Percentiles rank a stretch among this genome's conserved stretches.
Conservation (phyloP, 2,113 vertebrate genomes). For the Dicerorhinus sumatrensis region DNA sequence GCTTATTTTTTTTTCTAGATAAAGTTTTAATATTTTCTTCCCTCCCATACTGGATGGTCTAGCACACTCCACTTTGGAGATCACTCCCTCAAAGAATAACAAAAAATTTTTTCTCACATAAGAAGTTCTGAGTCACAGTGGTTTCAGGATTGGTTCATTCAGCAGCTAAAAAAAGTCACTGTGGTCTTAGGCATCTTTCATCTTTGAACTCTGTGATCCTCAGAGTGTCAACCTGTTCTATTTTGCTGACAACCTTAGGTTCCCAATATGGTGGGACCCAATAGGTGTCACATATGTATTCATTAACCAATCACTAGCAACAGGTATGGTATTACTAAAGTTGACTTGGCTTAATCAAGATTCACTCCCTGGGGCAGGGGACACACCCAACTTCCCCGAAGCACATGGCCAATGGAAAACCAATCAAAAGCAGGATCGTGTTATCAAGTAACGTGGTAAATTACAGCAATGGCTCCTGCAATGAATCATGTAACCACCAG, state of each 20-base stretch:
- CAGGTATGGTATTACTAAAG: neutral
- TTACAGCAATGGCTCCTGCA: neutral
- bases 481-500: neutral
- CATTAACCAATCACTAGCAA: slow-evolving; percentile 13
- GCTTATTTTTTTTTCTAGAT: neutral
- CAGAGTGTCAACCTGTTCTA: neutral
- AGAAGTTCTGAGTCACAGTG: neutral
- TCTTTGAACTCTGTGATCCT: neutral
- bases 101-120: slow-evolving; percentile 22
- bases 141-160: slow-evolving; percentile 1
- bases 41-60: neutral
- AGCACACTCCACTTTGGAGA: slow-evolving; percentile 14
- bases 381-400: neutral
- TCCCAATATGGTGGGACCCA: neutral
- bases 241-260: neutral
- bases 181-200: neutral
- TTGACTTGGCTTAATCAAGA: slow-evolving; percentile 30
- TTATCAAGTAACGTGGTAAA: neutral
- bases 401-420: neutral
- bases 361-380: neutral
- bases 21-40: slow-evolving; percentile 21
- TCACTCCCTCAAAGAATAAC: neutral
- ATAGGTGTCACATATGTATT: neutral
- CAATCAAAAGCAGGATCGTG: slow-evolving; percentile 1
- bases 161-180: neutral